Evolutionary conservation across 2,888 invertebrate species (phyloP).

Genomic region (Drosophila infuscata): DNA sequence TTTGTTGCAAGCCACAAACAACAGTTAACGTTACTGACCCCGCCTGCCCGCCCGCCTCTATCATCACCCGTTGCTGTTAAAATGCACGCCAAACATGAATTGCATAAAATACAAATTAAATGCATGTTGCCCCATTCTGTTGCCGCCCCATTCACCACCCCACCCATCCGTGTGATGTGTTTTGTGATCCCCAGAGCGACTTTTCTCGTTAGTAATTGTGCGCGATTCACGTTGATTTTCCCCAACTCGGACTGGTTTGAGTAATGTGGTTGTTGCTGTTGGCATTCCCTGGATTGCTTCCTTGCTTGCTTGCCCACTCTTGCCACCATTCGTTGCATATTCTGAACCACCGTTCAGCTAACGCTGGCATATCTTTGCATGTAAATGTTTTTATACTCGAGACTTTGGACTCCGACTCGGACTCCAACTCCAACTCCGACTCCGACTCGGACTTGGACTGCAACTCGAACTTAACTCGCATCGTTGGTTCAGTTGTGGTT

Average conservation of each 20-base stretch:
- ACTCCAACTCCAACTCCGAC: constrained; percentile 3
- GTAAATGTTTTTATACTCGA: constrained; percentile 67
- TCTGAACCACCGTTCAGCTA: constrained; percentile 13
- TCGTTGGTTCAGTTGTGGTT: constrained; percentile 18
- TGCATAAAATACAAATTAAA: constrained; percentile 74
- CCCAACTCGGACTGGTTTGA: constrained; percentile 35
- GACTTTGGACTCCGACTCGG: constrained; percentile 28
- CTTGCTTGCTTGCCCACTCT: constrained; percentile 20
- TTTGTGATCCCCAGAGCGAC: constrained; percentile 46
- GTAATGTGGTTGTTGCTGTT: constrained; percentile 47
- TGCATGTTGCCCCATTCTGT: constrained; percentile 41
- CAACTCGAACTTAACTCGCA: constrained; percentile 11
- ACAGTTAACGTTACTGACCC: constrained; percentile 14
- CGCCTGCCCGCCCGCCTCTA: neutral
- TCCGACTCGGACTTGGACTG: constrained; percentile 17
- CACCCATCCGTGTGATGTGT: constrained; percentile 25
- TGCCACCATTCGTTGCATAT: constrained; percentile 20
- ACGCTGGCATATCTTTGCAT: constrained; percentile 68
- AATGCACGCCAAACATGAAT: constrained; percentile 69
- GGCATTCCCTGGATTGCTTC: constrained; percentile 32
- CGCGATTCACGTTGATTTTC: constrained; percentile 56
- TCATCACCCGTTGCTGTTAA: constrained; percentile 46
- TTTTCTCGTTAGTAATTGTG: constrained; percentile 63
- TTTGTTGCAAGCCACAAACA: constrained; percentile 43
- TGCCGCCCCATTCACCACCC: neutral